phyloP scores from a whole-genome alignment of 2,113 vertebrate genomes.

The Pelvicachromis taeniatus region DNA sequence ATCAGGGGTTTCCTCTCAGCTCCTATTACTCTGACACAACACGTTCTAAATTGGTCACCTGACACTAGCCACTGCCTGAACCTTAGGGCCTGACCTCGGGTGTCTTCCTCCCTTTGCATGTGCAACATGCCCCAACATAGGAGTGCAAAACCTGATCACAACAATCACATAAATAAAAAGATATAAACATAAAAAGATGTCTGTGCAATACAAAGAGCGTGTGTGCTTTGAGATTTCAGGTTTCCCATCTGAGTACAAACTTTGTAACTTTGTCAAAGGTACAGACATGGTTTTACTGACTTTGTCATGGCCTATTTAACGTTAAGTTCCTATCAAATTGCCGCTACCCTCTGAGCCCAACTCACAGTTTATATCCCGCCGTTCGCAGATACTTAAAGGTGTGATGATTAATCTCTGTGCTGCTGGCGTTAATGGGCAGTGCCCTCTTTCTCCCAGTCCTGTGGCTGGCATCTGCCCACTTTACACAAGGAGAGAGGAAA shows the following conservation, averaged over 20 bases:
- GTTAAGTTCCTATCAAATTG: neutral
- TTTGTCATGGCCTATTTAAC: constrained; percentile 19
- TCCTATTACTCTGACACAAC: constrained; percentile 57
- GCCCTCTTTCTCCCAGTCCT: constrained; percentile 21
- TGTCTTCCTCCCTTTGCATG: neutral
- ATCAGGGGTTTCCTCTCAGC: constrained; percentile 28
- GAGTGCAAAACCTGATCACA: neutral
- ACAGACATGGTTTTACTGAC: neutral
- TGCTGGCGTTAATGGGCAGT: constrained; percentile 28
- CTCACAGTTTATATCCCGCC: neutral
- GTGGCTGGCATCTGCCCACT: constrained; percentile 46
- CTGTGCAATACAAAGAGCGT: neutral
- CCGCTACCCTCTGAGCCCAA: neutral
- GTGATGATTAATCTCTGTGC: constrained; percentile 45
- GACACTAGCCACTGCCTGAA: constrained; percentile 11
- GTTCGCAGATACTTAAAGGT: neutral
- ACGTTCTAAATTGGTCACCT: constrained; percentile 52
- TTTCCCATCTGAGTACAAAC: neutral
- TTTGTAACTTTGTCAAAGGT: neutral
- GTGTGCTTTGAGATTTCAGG: neutral
- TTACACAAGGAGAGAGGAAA: constrained; percentile 21
- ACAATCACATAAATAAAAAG: neutral
- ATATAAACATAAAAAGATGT: neutral
- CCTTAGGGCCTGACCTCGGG: neutral
- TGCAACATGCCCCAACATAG: neutral